These are phyloP conservation scores for Varroa destructor DNA, from an alignment of 1,140 invertebrate genomes.

Conservation along the genomic window DNA sequence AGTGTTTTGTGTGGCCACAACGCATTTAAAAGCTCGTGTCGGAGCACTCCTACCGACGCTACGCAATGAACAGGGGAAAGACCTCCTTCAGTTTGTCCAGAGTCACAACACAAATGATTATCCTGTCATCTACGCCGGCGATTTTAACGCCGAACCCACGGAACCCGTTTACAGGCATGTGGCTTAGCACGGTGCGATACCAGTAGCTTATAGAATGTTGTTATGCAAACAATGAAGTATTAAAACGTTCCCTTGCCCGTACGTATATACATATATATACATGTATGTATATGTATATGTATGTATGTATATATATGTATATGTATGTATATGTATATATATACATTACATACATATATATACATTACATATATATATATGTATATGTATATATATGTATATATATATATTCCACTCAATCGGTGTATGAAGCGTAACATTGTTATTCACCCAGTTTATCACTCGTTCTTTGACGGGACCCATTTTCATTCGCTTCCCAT, in stretches of 20 bases:
- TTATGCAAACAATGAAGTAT: background rate
- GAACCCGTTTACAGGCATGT: constrained; percentile 52
- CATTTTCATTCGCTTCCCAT: too few relatives aligned
- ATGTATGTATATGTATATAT: too few relatives aligned
- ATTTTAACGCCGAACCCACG: constrained; percentile 62
- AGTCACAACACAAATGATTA: constrained; percentile 39
- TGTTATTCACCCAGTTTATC: too few relatives aligned
- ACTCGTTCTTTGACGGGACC: too few relatives aligned
- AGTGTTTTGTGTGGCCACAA: constrained; percentile 55
- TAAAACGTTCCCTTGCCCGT: background rate
- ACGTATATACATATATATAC: background rate
- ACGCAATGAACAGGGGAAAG: constrained; percentile 59
- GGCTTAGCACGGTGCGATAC: background rate
- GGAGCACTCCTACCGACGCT: constrained; percentile 54
- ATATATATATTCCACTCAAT: too few relatives aligned
- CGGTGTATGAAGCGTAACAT: too few relatives aligned
- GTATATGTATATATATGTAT: too few relatives aligned
- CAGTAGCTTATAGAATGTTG: background rate
- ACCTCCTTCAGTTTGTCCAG: constrained; percentile 51
- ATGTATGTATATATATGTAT: too few relatives aligned
- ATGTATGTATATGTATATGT: too few relatives aligned
- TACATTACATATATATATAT: too few relatives aligned
- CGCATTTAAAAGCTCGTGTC: constrained; percentile 61
- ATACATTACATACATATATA: too few relatives aligned
- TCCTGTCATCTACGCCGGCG: constrained; percentile 56